phyloP scores from a whole-genome alignment of 2,113 vertebrate species.

The Sprattus sprattus region DNA sequence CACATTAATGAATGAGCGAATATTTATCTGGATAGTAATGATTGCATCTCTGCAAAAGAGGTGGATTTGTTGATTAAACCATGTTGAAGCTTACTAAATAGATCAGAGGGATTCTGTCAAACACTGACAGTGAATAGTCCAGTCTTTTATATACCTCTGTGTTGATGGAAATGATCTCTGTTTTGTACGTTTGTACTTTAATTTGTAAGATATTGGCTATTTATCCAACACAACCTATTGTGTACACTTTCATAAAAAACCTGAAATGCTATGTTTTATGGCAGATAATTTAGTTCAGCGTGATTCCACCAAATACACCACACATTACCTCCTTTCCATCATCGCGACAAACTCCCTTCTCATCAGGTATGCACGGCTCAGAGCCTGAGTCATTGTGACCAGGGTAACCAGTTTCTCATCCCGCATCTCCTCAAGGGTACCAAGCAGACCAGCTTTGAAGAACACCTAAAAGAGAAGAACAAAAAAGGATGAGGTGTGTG shows the following conservation, averaged over 20 bases:
- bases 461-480: slow-evolving; percentile 70
- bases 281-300: too few species aligned
- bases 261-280: too few species aligned
- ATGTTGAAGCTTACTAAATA: too few species aligned
- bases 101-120: not conserved
- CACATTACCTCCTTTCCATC: not conserved
- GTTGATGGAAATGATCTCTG: too few species aligned
- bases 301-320: too few species aligned
- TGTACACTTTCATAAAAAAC: too few species aligned
- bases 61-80: too few species aligned
- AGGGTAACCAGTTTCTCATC: slow-evolving; percentile 81
- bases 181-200: too few species aligned
- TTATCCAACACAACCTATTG: too few species aligned
- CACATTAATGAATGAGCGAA: slow-evolving; percentile 53
- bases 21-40: slow-evolving; percentile 45
- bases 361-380: not conserved
- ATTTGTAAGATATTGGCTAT: too few species aligned
- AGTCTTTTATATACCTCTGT: too few species aligned
- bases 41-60: slow-evolving; percentile 19
- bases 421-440: slow-evolving; percentile 83
- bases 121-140: too few species aligned
- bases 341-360: not conserved
- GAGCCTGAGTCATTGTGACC: slow-evolving; percentile 81
- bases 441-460: slow-evolving; percentile 85
- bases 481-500: not conserved